phyloP scores from a whole-genome alignment of 37 sponge, comb jelly and placozoan species.

The Bolinopsis microptera region DNA sequence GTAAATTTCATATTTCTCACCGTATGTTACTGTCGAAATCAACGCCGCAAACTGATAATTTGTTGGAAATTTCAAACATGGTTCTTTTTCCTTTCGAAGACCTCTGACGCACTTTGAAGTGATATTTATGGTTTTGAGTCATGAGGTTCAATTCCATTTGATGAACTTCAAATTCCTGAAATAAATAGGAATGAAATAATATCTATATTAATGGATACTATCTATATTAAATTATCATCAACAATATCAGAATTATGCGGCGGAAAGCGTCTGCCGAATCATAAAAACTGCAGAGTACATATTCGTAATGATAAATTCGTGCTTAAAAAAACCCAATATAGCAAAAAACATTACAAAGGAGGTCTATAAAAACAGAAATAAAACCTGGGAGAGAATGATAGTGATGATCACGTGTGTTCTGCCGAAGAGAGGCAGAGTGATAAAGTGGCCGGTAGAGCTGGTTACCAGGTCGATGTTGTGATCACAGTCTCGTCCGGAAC shows the following conservation, averaged over 20 bases:
- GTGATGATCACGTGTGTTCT: background rate
- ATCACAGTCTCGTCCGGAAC: constrained; percentile 50
- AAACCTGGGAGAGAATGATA: background rate
- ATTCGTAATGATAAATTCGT: no score
- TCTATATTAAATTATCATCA: no score
- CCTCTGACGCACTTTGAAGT: constrained; percentile 27
- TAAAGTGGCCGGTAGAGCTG: background rate
- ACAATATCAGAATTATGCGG: no score
- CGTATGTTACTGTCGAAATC: background rate
- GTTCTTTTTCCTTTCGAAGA: background rate
- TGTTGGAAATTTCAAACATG: constrained; percentile 40
- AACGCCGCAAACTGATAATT: background rate
- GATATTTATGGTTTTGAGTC: background rate
- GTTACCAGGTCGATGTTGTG: background rate
- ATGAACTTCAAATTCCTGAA: constrained; percentile 22
- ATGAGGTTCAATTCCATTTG: constrained; percentile 4
- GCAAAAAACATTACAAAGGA: no score
- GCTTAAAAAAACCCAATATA: no score
- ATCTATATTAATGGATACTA: no score
- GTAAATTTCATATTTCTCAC: no score
- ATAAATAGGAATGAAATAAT: no score
- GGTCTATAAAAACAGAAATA: no score
- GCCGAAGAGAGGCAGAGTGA: constrained; percentile 31
- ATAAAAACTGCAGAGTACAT: no score
- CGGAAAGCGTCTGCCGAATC: no score